Conservation (phyloP, 1,140 invertebrate species). For the Leptoteleia sp. region DNA sequence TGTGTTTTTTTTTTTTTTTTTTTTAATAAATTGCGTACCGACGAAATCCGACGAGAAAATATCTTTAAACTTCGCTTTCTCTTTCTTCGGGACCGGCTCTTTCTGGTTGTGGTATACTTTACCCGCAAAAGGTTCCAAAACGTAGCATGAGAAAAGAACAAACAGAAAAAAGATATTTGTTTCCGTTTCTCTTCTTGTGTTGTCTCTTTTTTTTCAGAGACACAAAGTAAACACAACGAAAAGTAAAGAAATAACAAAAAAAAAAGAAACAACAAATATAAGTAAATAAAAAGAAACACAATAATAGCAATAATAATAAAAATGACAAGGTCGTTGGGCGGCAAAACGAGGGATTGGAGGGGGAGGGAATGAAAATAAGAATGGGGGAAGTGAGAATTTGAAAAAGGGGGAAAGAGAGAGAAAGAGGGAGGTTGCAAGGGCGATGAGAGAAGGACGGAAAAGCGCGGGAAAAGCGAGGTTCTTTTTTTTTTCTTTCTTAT, state of each 20-base stretch:
- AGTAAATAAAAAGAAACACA: conserved; percentile 13
- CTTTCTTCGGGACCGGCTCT: conserved; percentile 86
- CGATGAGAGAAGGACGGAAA: conserved; percentile 4
- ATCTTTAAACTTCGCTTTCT: conserved; percentile 89
- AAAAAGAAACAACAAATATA: conserved; percentile 20
- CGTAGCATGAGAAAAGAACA: conserved; percentile 79
- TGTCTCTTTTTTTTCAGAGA: conserved; percentile 56
- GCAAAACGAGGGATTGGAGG: too few relatives aligned
- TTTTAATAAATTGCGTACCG: conserved; percentile 79
- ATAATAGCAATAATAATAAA: too few relatives aligned
- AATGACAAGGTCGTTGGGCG: too few relatives aligned
- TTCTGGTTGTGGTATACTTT: conserved; percentile 87
- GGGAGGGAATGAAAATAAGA: background rate
- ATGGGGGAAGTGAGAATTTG: background rate
- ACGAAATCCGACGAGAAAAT: conserved; percentile 88
- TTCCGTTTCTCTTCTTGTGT: conserved; percentile 55
- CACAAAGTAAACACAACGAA: conserved; percentile 10
- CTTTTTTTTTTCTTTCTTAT: too few relatives aligned
- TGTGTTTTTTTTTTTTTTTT: conserved; percentile 2
- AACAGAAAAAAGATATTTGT: conserved; percentile 72
- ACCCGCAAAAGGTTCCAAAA: conserved; percentile 77
- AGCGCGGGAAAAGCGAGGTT: conserved; percentile 8
- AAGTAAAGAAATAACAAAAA: conserved; percentile 34
- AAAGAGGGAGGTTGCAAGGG: background rate
- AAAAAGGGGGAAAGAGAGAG: background rate